Evolutionary conservation across 2,113 vertebrate genomes (phyloP), one percentile per base, ranked within the genome.

Genomic region (Passer montanus): DNA sequence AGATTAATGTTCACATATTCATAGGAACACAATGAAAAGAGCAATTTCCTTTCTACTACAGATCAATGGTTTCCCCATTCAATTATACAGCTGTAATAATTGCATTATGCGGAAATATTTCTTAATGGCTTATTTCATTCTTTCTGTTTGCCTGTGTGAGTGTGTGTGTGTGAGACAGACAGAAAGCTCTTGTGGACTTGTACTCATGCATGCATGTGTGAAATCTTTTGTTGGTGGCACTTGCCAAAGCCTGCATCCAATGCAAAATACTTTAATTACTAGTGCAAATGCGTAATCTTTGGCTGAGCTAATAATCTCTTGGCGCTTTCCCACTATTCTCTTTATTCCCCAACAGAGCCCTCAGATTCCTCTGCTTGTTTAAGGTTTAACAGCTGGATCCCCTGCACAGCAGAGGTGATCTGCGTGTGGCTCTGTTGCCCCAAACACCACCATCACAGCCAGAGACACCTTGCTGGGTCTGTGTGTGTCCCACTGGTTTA

Each of bases 21-120:
- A 98, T 98, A 98, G 98, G 97, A 98, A 98, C 98, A 99, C 98
- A 99, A 99, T 99, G 99, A 99, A 99, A 98, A 99, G 98, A 99
- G 98, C 98, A 98, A 99, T 99, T 99, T 98, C 98, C 98, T 99
- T 98, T 98, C 98, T 99, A 99, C 98, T 99, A 98, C 99, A 99
- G 99, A 99, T 99, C 99, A 99, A 99, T 99, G 99, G 98, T 99
- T 99, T 99, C 98, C 98, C 98, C 98, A 98, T 99, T 99, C 99
- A 99, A 99, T 99, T 99, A 99, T 98, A 99, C 98, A 98, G 98
- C 98, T 99, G 98, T 99, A 99, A 99, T 99, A 99, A 99, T 99
- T 99, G 99, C 98, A 99, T 98, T 98, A 98, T 98, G 97, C 97
- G 95, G 98, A 98, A 98, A 98, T 98, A 98, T 98, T 98, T 98